Conservation (phyloP, 2,113 vertebrate species). For the Tringa solitaria region DNA sequence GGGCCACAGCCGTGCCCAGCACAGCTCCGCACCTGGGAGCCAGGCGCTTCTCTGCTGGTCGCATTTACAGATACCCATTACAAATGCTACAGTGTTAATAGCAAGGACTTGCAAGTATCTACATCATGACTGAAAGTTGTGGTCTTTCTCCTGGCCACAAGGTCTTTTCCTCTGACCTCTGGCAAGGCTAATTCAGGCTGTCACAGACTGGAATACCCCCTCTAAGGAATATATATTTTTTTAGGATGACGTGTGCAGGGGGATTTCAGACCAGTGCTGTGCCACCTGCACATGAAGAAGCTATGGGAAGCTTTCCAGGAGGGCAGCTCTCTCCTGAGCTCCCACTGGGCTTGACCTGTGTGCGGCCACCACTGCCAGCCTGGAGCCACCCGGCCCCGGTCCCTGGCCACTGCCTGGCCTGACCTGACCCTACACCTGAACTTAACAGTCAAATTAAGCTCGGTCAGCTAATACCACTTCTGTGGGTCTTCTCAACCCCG, state of each 20-base stretch:
- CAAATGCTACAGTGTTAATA: neutral
- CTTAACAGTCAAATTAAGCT: neutral
- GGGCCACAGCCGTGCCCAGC: neutral
- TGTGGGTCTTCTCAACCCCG: neutral
- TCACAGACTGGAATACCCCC: neutral
- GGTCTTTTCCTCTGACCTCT: neutral
- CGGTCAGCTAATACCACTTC: neutral
- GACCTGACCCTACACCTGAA: neutral
- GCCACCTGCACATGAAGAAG: neutral
- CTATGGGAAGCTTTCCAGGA: neutral
- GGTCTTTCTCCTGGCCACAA: neutral
- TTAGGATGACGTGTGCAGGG: neutral
- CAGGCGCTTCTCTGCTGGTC: neutral
- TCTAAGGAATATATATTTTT: neutral
- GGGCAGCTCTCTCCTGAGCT: neutral
- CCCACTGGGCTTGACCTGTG: neutral
- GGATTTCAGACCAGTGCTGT: neutral
- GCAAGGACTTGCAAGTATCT: neutral
- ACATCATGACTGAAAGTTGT: neutral
- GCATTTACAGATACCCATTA: neutral
- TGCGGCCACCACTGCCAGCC: neutral
- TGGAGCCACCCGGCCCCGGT: fast-evolving
- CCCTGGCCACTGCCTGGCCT: neutral
- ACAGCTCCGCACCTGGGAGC: neutral
- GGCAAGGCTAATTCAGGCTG: neutral